Evolutionary conservation across 2,113 vertebrate genomes (phyloP), one percentile per base, ranked within the genome.

Genomic region (Antechinus stuartii): DNA sequence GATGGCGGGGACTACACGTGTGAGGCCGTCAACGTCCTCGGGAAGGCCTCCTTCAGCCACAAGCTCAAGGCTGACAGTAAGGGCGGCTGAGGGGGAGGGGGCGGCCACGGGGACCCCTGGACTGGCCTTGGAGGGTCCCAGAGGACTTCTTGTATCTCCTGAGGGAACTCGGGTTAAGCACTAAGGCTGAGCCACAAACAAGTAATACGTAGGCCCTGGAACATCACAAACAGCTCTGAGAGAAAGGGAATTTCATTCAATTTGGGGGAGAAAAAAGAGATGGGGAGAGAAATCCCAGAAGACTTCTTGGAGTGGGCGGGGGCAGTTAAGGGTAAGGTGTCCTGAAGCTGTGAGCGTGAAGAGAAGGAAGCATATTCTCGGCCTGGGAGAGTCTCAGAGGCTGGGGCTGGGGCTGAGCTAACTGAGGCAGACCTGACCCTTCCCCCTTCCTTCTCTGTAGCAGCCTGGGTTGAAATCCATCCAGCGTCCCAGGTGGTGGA

Each of bases 1-100:
- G 99, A 99, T 16, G 53, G 96, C 0, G 98, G 98, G 6, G 49
- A 91, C 0, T 99, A 99, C 53, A 27, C 2, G 0, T 99, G 99
- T 49, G 50, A 7, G 0, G 98, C 98, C 35, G 94, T 52, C 93
- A 99, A 98, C 0, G 0, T 27, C 47, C 50, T 98, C 0, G 98
- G 98, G 92, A 98, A 76, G 0, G 46, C 98, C 2, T 98, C 93
- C 0, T 54, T 96, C 2, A 23, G 68, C 61, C 95, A 97, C 49
- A 14, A 95, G 93, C 98, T 99, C 8, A 1, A 35, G 0, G 92
- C 84, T 61, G 98, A 61, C 0, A 95, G 99, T 99, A 96, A 98
- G 97, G 27, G 0, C n/a, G 93, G 26, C 68, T 22, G 16, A 7
- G 68, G 35, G 9, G 35, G n/a, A 5, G 8, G 6, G 0, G n/a